These are phyloP conservation scores for Trichonephila clavata DNA, from an alignment of 1,140 invertebrate genomes.

Conservation along the genomic window DNA sequence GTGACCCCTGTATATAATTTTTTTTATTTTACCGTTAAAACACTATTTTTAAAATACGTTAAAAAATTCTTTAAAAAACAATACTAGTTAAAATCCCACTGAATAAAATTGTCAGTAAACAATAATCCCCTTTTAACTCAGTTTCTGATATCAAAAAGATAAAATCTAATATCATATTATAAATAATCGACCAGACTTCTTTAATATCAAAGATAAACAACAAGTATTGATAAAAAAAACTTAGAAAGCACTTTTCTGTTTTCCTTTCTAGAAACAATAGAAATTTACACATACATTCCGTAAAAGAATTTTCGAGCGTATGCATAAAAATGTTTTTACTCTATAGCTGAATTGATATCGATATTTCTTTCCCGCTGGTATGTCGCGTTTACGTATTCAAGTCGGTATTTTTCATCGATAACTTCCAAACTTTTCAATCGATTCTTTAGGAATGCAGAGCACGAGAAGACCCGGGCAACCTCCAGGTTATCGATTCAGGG, in stretches of 20 bases:
- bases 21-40: too few relatives aligned
- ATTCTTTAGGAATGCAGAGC: constrained; percentile 23
- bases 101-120: too few relatives aligned
- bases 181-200: too few relatives aligned
- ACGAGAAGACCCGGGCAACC: constrained; percentile 3
- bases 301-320: constrained; percentile 8
- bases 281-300: not conserved
- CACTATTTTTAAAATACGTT: too few relatives aligned
- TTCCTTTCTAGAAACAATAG: not conserved
- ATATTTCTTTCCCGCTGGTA: constrained; percentile 13
- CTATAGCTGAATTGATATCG: not conserved
- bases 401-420: constrained; percentile 25
- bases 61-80: too few relatives aligned
- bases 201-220: too few relatives aligned
- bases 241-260: not conserved
- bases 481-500: not conserved
- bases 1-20: too few relatives aligned
- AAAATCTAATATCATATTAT: too few relatives aligned
- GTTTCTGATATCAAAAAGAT: too few relatives aligned
- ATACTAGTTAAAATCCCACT: too few relatives aligned
- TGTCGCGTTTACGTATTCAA: constrained; percentile 24
- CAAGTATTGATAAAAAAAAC: too few relatives aligned
- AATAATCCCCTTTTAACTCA: too few relatives aligned
- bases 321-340: constrained; percentile 22
- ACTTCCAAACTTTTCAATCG: constrained; percentile 34